These are phyloP conservation scores for Denticeps clupeoides DNA, from an alignment of 2,797 vertebrate species.

Conservation along the genomic window DNA sequence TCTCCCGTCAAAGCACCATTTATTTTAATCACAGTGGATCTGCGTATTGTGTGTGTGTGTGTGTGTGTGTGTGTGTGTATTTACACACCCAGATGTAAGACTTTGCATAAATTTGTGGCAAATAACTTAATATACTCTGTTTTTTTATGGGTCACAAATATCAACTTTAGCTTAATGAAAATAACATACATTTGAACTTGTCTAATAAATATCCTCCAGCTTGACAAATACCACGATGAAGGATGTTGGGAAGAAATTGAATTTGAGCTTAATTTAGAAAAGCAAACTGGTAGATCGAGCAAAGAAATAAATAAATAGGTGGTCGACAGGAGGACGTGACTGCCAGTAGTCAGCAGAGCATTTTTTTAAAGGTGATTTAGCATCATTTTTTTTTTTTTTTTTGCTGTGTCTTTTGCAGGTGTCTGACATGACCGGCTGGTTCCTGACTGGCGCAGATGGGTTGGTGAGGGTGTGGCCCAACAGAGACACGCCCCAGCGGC, in stretches of 20 bases:
- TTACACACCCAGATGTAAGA: neutral
- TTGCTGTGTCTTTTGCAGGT: constrained; percentile 39
- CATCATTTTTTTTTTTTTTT: neutral
- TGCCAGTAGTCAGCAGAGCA: neutral
- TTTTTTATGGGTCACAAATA: too few relatives aligned
- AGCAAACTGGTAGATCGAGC: too few relatives aligned
- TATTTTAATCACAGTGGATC: constrained; percentile 21
- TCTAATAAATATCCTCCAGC: too few relatives aligned
- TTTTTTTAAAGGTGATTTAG: neutral
- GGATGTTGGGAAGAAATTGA: too few relatives aligned
- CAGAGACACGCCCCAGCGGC: constrained; percentile 30
- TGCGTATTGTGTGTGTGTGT: neutral
- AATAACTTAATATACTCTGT: too few relatives aligned
- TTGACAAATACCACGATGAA: too few relatives aligned
- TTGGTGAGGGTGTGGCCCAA: constrained; percentile 38
- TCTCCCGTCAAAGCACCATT: constrained; percentile 8
- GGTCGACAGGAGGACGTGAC: too few relatives aligned
- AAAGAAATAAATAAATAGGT: too few relatives aligned
- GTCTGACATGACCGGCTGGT: constrained; percentile 63
- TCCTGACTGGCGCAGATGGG: constrained; percentile 49
- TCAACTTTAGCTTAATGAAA: too few relatives aligned
- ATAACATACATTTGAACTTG: too few relatives aligned
- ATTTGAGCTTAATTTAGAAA: too few relatives aligned
- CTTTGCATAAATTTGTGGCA: neutral
- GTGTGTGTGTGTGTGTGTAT: constrained; percentile 3